Percentiles rank a stretch among this genome's conserved stretches.
Conservation (phyloP, 1,140 invertebrate species). For the Eriocheir sinensis region DNA sequence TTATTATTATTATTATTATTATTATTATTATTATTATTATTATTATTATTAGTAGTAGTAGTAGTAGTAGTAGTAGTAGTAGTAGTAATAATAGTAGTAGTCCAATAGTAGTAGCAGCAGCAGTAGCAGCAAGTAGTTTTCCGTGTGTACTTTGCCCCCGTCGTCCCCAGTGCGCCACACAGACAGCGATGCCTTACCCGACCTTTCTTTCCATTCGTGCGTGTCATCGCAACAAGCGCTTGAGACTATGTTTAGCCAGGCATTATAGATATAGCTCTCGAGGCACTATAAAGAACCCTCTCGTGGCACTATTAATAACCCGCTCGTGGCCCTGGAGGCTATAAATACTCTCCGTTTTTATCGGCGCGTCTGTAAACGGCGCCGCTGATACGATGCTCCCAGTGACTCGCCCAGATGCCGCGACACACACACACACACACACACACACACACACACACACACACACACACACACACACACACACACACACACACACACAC, state of each 20-base stretch:
- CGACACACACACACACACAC: too few species aligned
- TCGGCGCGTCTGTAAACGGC: neutral
- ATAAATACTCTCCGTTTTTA: neutral
- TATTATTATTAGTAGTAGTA: neutral
- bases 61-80: neutral
- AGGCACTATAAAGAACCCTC: too few species aligned
- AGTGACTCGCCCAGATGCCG: neutral
- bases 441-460: too few species aligned
- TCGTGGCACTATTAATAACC: neutral
- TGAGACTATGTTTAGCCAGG: neutral
- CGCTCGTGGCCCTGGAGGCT: neutral
- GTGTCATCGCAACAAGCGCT: neutral
- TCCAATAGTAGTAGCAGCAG: neutral
- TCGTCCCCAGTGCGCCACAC: neutral
- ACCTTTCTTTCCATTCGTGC: neutral
- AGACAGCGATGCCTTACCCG: neutral
- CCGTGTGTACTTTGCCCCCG: neutral
- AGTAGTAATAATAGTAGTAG: slow-evolving; percentile 2
- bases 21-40: too few species aligned
- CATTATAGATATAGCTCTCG: too few species aligned
- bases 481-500: too few species aligned
- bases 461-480: too few species aligned
- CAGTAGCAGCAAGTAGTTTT: neutral
- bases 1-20: too few species aligned
- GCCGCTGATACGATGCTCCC: neutral